Conservation (phyloP, 2,113 vertebrate species). For the Acanthisitta chloris region DNA sequence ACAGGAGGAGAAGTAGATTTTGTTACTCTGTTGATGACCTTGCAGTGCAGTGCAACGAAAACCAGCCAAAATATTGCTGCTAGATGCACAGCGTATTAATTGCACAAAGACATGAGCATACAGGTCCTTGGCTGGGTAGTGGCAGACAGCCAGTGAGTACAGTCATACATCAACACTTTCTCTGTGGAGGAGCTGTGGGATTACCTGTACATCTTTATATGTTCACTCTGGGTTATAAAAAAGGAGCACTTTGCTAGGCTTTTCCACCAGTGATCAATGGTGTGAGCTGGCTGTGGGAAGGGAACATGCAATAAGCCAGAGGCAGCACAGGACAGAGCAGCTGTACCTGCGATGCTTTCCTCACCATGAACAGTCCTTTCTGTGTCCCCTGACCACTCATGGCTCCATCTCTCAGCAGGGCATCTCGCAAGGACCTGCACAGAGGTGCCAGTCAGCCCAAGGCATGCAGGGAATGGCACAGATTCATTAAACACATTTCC, state of each 20-base stretch:
- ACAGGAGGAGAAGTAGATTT: neutral
- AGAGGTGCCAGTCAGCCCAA: neutral
- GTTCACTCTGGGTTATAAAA: neutral
- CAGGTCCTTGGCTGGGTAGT: neutral
- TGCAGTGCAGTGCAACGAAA: neutral
- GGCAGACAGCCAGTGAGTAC: neutral
- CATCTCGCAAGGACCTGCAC: neutral
- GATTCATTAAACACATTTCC: neutral
- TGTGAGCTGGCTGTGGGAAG: fast-evolving
- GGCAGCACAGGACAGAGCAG: neutral
- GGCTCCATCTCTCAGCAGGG: neutral
- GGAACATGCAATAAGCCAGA: neutral
- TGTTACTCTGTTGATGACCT: neutral
- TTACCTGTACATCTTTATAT: neutral
- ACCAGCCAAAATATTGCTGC: neutral
- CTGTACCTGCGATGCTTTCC: neutral
- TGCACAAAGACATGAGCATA: neutral
- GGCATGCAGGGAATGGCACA: neutral
- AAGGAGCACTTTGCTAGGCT: neutral
- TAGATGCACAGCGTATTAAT: neutral
- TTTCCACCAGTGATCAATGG: fast-evolving
- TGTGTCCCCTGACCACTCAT: neutral
- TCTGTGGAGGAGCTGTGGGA: neutral
- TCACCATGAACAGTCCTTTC: fast-evolving
- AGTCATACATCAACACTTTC: neutral